These are phyloP conservation scores for Pantala flavescens DNA, from an alignment of 1,140 invertebrate genomes.

Conservation along the genomic window DNA sequence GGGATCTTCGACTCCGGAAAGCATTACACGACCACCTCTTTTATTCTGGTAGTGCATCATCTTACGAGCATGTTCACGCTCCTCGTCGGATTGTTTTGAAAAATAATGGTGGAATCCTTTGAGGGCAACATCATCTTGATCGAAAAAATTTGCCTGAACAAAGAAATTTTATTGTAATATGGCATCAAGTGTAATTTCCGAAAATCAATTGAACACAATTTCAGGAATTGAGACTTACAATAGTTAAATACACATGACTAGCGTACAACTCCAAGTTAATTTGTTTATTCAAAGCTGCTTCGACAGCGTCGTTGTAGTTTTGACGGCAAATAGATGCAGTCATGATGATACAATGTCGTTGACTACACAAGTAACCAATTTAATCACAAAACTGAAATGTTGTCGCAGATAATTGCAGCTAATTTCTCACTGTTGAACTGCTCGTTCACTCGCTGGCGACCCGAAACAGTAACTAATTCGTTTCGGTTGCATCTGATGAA, in stretches of 20 bases:
- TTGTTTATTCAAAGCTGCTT: slow-evolving; percentile 70
- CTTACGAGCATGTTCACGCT: slow-evolving; percentile 62
- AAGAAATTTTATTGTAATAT: not conserved
- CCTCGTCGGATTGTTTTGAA: slow-evolving; percentile 59
- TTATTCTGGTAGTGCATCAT: slow-evolving; percentile 72
- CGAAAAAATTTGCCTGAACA: slow-evolving; percentile 60
- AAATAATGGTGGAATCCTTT: slow-evolving; percentile 61
- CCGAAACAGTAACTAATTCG: not conserved
- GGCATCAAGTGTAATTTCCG: too few relatives aligned
- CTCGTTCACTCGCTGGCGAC: slow-evolving; percentile 13
- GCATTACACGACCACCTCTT: slow-evolving; percentile 57
- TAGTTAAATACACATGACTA: slow-evolving; percentile 70
- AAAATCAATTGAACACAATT: too few relatives aligned
- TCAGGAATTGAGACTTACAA: slow-evolving; percentile 47
- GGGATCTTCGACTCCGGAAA: slow-evolving; percentile 39
- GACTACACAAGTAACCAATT: not conserved
- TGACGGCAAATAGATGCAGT: slow-evolving; percentile 39
- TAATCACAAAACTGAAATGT: not conserved
- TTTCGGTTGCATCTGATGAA: not conserved
- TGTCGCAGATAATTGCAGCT: not conserved
- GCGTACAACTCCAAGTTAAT: slow-evolving; percentile 83
- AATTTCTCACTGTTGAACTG: not conserved
- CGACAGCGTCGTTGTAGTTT: slow-evolving; percentile 66
- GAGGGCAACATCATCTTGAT: slow-evolving; percentile 68
- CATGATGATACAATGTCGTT: not conserved